Base-by-base conservation (phyloP, 2,797 vertebrate genomes). In the Amazonetta brasiliensis region DNA sequence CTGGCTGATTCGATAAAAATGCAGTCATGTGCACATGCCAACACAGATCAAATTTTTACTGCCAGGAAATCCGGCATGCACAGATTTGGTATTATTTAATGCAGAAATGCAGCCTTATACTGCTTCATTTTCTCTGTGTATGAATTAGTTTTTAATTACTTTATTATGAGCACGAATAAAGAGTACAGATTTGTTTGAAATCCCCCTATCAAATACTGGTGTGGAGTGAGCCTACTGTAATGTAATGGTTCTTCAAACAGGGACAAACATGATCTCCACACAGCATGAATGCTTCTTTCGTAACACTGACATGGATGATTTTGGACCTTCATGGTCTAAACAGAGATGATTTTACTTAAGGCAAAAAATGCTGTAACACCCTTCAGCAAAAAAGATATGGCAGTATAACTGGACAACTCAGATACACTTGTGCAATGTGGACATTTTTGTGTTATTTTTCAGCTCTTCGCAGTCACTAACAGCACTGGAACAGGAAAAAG, bases 1-100 rank as follows among this genome's bases (percentile, higher is more conserved):
- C 66, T 68, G 76, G 79, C 54, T 90, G 80, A 92, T 94, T 92
- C 8, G 31, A 84, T 91, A 95, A 94, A 94, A 92, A 91, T 72
- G 73, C 59, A 84, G 48, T 60, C 0, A 0, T 72, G 69, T 72
- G 62, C 54, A 88, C 62, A 87, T 3, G 37, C 76, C 94, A 84
- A 77, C 72, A 81, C 9, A 75, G 76, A 95, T 94, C 79, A 90
- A 75, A 72, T 46, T 89, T 87, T 75, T 85, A 77, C 62, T 88
- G 82, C 82, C 89, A 94, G 79, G 41, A 92, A 95, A 87, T 58
- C 28, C 44, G 0, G 48, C 35, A 64, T 17, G 69, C 73, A 92
- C 66, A 86, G 81, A 86, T 84, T 95, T 92, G 54, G 8, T 64
- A 56, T 26, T 63, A 84, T 19, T 81, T 85, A 68, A n/a, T 78